These are phyloP conservation scores for Chloromyia formosa DNA, from an alignment of 2,888 invertebrate species.

Conservation along the genomic window DNA sequence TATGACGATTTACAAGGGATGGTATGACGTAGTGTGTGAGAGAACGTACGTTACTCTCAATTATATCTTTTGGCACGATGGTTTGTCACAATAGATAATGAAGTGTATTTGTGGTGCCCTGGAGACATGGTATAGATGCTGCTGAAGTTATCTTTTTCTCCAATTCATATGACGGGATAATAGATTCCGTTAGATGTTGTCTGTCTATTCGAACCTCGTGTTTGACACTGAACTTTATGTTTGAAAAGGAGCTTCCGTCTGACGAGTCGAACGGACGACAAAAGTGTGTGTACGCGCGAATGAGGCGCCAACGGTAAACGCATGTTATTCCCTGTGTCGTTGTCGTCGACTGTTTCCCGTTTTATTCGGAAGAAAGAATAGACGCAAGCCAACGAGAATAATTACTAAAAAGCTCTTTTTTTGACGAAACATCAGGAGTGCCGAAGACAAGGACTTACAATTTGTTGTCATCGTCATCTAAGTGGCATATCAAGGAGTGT, in stretches of 20 bases:
- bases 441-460: conserved; percentile 20
- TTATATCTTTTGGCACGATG: conserved; percentile 6
- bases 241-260: neutral
- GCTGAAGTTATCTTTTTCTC: no score
- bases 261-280: no score
- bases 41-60: conserved; percentile 13
- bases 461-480: conserved; percentile 24
- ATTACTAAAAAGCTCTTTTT: conserved; percentile 30
- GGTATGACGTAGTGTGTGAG: conserved; percentile 8
- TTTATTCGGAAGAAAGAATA: conserved; percentile 22
- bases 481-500: conserved; percentile 37
- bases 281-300: no score
- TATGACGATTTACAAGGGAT: no score
- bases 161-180: no score
- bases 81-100: neutral
- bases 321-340: no score
- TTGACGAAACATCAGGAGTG: conserved; percentile 15
- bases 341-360: no score
- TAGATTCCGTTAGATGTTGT: no score
- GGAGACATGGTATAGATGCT: neutral
- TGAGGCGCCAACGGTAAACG: no score
- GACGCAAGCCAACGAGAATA: neutral
- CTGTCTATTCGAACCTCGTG: no score
- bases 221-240: neutral
- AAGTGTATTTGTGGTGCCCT: neutral